Evolutionary conservation across 2,888 invertebrate genomes (phyloP).

Genomic region (Siphonodentalium dalli): DNA sequence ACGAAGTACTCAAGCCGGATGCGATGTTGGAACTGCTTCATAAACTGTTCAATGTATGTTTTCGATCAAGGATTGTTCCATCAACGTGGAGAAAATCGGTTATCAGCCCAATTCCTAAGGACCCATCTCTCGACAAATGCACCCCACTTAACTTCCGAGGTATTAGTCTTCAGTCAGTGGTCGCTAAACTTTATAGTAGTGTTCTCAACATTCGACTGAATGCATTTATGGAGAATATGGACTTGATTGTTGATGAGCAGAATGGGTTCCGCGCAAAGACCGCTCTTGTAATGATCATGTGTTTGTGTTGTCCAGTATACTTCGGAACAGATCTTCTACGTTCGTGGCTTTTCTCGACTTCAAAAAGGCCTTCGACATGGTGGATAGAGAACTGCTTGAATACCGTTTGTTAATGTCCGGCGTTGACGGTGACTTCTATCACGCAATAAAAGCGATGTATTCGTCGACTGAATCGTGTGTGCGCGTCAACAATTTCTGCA

Average conservation of each 20-base stretch:
- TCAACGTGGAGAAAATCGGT: conserved; percentile 14
- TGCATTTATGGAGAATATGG: neutral
- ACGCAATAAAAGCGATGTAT: conserved; percentile 13
- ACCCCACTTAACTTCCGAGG: conserved; percentile 15
- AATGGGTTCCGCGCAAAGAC: conserved; percentile 15
- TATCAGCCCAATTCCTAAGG: conserved; percentile 17
- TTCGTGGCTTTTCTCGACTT: conserved; percentile 19
- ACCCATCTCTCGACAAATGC: conserved; percentile 1
- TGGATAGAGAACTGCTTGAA: conserved; percentile 6
- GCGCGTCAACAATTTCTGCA: conserved; percentile 7
- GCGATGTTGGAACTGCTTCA: conserved; percentile 8
- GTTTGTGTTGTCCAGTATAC: conserved; percentile 1
- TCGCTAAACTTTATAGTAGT: conserved; percentile 18
- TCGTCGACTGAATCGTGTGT: conserved; percentile 7
- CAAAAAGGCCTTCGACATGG: conserved; percentile 11
- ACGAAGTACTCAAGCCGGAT: conserved; percentile 17
- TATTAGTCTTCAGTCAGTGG: conserved; percentile 4
- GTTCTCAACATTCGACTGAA: conserved; percentile 3
- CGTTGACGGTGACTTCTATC: conserved; percentile 1
- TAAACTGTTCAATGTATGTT: conserved; percentile 20
- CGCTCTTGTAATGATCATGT: conserved; percentile 12
- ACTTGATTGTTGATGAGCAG: conserved; percentile 9
- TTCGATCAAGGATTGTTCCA: conserved; percentile 14
- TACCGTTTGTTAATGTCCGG: conserved; percentile 4
- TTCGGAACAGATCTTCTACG: conserved; percentile 13